Evolutionary conservation across 2,888 invertebrate genomes (phyloP).

Genomic region (Erebia aethiops): DNA sequence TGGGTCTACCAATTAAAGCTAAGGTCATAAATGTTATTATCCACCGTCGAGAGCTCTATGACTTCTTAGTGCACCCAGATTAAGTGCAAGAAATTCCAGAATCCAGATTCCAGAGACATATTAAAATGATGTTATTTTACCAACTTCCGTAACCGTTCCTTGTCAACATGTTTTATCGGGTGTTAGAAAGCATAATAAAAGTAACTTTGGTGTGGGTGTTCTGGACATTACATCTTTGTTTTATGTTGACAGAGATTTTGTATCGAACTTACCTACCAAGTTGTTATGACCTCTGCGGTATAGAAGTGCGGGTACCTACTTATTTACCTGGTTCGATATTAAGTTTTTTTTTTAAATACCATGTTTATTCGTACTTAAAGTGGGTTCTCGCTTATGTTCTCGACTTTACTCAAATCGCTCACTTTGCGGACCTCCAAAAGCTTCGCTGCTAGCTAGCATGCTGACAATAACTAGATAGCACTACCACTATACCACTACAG

Average conservation of each 20-base stretch:
- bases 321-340: neutral
- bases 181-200: constrained; percentile 55
- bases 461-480: too few relatives aligned
- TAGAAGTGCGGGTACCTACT: neutral
- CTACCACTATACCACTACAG: too few relatives aligned
- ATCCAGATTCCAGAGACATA: constrained; percentile 3
- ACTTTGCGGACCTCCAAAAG: too few relatives aligned
- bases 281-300: neutral
- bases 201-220: constrained; percentile 57
- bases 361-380: too few relatives aligned
- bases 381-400: too few relatives aligned
- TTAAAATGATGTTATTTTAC: constrained; percentile 26
- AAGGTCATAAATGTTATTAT: neutral
- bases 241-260: constrained; percentile 40
- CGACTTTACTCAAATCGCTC: too few relatives aligned
- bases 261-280: neutral
- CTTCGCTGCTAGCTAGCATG: too few relatives aligned
- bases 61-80: neutral
- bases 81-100: neutral
- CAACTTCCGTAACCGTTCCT: constrained; percentile 36
- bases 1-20: too few relatives aligned
- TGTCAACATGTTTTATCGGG: constrained; percentile 41
- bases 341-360: too few relatives aligned
- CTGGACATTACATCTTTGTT: constrained; percentile 59
- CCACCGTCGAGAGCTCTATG: neutral